Evolutionary conservation across 2,797 vertebrate genomes (phyloP), one percentile per base, ranked within the genome.

Genomic region (Graptemys geographica): DNA sequence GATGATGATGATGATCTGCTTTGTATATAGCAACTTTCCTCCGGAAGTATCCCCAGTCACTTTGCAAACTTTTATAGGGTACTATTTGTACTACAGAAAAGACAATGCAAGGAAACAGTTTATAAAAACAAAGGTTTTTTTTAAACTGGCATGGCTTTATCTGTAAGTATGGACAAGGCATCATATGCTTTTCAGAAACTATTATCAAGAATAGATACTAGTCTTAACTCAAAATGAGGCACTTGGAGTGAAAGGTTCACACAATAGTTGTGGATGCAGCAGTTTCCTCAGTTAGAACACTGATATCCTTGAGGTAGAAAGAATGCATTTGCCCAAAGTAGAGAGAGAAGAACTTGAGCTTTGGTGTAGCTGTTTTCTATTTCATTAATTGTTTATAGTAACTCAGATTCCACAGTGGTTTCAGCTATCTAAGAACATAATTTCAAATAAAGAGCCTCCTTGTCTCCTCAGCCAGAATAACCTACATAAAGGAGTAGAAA

Each of bases 191-290:
- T 84, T 27, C 18, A 52, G 37, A 51, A 84, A 41, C 90, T 1
- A 1, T 53, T 44, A 56, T 92, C 80, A 59, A 21, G 28, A 31
- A 92, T 18, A 72, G 78, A 56, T 92, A 25, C 52, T 79, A 11
- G 4, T 49, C 83, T 84, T 88, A 18, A 47, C 83, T 82, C 5
- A 87, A 27, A 91, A 72, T 3, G 0, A 0, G 13, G 6, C 1
- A 3, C 25, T 33, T 87, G 55, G 74, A 84, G 49, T 51, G 44
- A 59, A 57, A 89, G 91, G 57, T 76, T 33, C 11, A 51, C 1
- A 1, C 5, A 59, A 33, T 0, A 11, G 41, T 65, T 47, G 28
- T 31, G 79, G 56, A 8, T 92, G 9, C 16, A 3, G 3, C 28
- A 55, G 27, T 27, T 85, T 88, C 87, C 84, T 72, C 13, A 37